Percentiles rank a stretch among this genome's conserved stretches.
These are phyloP conservation scores for Scopus umbretta DNA, from an alignment of 2,113 vertebrate species.

Conservation along the genomic window DNA sequence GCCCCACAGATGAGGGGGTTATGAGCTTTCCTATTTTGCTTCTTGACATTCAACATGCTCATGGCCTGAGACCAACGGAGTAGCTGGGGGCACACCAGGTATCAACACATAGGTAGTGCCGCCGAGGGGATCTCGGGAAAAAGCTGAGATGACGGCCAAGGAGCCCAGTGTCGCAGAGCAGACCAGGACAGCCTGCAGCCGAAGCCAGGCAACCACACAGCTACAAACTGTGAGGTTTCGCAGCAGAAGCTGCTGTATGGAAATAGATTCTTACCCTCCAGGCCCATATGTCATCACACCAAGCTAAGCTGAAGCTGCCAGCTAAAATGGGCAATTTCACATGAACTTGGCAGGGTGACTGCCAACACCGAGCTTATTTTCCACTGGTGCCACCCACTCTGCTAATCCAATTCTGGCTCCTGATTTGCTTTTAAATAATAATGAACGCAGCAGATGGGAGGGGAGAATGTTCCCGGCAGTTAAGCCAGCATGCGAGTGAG, in stretches of 20 bases:
- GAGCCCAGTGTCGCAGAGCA: neutral
- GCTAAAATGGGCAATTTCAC: conserved; percentile 31
- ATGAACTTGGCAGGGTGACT: conserved; percentile 17
- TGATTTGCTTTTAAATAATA: conserved; percentile 53
- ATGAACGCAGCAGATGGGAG: conserved; percentile 23
- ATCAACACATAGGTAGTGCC: neutral
- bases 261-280: conserved; percentile 41
- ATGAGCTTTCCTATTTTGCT: neutral
- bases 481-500: neutral
- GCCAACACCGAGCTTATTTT: conserved; percentile 29
- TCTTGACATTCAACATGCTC: neutral
- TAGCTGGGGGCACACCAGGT: fast-evolving
- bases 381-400: conserved; percentile 42
- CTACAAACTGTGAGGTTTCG: neutral
- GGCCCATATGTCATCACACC: conserved; percentile 28
- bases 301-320: conserved; percentile 18
- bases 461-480: neutral
- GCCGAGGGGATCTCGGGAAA: neutral
- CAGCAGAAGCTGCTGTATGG: conserved; percentile 38
- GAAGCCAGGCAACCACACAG: neutral
- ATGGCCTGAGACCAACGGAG: neutral
- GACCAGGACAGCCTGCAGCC: neutral
- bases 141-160: fast-evolving
- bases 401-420: conserved; percentile 48
- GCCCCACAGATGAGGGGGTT: neutral